These are phyloP conservation scores for Turdus rufiventris DNA, from an alignment of 2,113 vertebrate species.

Conservation along the genomic window DNA sequence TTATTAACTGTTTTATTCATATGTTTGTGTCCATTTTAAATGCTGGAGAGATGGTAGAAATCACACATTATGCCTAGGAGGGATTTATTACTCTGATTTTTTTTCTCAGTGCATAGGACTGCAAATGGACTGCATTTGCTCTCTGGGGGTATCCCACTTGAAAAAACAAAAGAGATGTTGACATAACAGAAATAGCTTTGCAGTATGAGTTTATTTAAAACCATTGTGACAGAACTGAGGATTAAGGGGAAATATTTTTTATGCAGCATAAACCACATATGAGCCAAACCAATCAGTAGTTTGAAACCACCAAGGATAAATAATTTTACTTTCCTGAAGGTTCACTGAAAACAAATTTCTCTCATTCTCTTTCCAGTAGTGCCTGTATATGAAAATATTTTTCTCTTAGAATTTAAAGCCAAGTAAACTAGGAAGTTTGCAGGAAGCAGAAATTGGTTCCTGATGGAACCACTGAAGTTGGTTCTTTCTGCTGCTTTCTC, in stretches of 20 bases:
- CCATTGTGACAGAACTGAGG: conserved; percentile 8
- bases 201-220: background rate
- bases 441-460: conserved; percentile 42
- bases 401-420: conserved; percentile 31
- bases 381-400: conserved; percentile 29
- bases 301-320: background rate
- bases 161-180: conserved; percentile 15
- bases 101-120: background rate
- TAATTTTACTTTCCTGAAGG: conserved; percentile 20
- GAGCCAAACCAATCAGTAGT: conserved; percentile 18
- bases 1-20: conserved; percentile 17
- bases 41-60: background rate
- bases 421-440: conserved; percentile 42
- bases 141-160: background rate
- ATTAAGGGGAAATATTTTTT: background rate
- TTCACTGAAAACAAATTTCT: background rate
- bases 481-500: conserved; percentile 42
- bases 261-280: background rate
- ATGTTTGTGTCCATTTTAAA: background rate
- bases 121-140: background rate
- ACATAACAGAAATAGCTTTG: conserved; percentile 9
- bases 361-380: background rate
- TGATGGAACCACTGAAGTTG: conserved; percentile 39
- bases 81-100: background rate
- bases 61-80: background rate